Conservation (phyloP, 2,797 vertebrate genomes). For the Rhinella marina region DNA sequence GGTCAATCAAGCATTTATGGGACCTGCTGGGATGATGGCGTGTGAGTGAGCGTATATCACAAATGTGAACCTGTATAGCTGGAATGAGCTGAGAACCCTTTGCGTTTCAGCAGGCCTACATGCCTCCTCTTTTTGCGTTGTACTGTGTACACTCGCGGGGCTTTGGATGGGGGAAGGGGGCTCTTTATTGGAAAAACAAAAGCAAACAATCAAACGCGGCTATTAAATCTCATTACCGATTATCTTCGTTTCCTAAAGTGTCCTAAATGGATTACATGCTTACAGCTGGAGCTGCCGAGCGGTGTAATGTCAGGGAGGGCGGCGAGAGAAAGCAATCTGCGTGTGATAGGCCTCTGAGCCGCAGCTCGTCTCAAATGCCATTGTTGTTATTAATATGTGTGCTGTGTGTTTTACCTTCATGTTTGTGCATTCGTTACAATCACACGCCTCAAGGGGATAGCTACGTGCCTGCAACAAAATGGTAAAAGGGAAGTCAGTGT, state of each 20-base stretch:
- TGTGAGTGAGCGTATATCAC: too few relatives aligned
- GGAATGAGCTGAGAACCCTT: not conserved
- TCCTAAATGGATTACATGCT: conserved; percentile 56
- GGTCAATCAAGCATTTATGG: too few relatives aligned
- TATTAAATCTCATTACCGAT: conserved; percentile 57
- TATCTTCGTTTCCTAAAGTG: conserved; percentile 56
- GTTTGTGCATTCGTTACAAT: not conserved
- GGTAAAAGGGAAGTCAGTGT: not conserved
- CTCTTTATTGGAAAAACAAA: conserved; percentile 23
- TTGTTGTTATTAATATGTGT: conserved; percentile 2
- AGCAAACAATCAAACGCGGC: conserved; percentile 55
- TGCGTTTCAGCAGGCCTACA: not conserved
- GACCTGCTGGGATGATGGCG: too few relatives aligned
- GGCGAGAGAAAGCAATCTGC: conserved; percentile 11
- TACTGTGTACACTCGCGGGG: not conserved
- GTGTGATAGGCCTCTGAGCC: not conserved
- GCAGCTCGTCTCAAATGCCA: not conserved
- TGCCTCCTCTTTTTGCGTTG: too few relatives aligned
- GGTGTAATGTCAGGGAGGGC: conserved; percentile 27
- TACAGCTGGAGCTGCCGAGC: conserved; percentile 25
- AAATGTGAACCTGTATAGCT: not conserved
- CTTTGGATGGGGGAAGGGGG: not conserved
- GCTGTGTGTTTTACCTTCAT: conserved; percentile 2
- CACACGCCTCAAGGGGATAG: not conserved
- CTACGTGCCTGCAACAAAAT: not conserved